Conservation (phyloP, 2,113 vertebrate genomes). For the Chionomys nivalis region DNA sequence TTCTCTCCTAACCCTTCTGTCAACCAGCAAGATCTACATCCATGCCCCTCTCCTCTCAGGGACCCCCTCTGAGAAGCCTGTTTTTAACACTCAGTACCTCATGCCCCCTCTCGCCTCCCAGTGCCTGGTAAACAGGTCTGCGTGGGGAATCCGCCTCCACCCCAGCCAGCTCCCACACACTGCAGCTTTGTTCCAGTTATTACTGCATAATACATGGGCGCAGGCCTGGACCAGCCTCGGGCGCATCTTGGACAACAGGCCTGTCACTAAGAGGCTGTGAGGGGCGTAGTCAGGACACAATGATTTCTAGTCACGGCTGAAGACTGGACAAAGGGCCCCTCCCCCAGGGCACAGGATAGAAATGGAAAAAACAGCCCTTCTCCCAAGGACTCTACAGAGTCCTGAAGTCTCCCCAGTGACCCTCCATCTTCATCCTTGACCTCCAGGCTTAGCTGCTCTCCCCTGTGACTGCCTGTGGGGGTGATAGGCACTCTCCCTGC, state of each 20-base stretch:
- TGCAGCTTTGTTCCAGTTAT: conserved; percentile 71
- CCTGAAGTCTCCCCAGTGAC: not conserved
- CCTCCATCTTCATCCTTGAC: not conserved
- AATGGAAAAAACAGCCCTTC: not conserved
- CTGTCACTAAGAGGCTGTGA: conserved; percentile 70
- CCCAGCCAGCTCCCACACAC: conserved; percentile 63
- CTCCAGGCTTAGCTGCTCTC: not conserved
- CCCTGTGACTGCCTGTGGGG: not conserved
- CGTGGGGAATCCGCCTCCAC: not conserved
- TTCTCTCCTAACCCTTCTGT: not conserved
- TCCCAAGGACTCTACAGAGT: not conserved
- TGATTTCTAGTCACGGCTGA: conserved; percentile 68
- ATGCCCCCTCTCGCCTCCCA: not conserved
- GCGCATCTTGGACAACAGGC: conserved; percentile 78
- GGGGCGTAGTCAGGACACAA: conserved; percentile 71
- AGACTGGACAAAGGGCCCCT: conserved; percentile 17
- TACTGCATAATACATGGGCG: conserved; percentile 75
- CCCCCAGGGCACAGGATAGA: not conserved
- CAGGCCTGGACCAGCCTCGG: conserved; percentile 73
- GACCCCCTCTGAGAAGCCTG: not conserved
- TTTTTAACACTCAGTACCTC: not conserved
- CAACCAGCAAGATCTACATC: not conserved
- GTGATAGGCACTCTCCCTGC: not conserved
- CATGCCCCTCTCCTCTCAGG: not conserved
- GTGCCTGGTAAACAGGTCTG: conserved; percentile 75